Evolutionary conservation across 2,888 invertebrate species (phyloP), one percentile per base, ranked within the genome.

Genomic region (Acrocyrtus sp.): DNA sequence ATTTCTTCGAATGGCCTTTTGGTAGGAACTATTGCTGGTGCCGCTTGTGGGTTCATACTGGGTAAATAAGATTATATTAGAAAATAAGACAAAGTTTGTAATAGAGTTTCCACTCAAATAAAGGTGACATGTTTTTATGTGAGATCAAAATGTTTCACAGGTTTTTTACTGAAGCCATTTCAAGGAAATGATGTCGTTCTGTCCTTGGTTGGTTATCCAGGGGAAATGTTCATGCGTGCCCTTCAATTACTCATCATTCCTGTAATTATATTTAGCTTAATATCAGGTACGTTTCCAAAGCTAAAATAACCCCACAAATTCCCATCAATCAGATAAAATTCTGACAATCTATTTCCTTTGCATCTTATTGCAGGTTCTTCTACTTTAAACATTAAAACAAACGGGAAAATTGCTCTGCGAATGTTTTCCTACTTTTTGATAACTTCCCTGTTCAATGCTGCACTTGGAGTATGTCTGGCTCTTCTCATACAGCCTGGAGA

Each of bases 211-310:
- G 91, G 93, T 1, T 95, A 95, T 83, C 95, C 95, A 2, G 95
- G 95, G 22, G 95, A 95, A 83, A 87, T 95, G 6, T 94, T 95
- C 83, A 93, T 95, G 92, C 89, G 95, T 80, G 87, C 94, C 24
- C 86, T 95, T 24, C 94, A 95, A 84, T 87, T 95, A 77, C 91
- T 95, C 90, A 94, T 95, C 81, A 85, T 95, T 53, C 95, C 95
- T 0, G 85, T 95, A 78, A 92, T 95, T 78, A 93, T 95, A 77
- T 93, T 94, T 72, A 66, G 72, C 27, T 45, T 80, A 54, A 68
- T 77, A 57, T 65, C 72, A 22, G 79, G 79, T 77, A 54, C 19
- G 22, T 12, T n/a, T n/a, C n/a, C 12, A n/a, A n/a, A n/a, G 34
- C 34, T 34, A 34, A 34, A 15, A n/a, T n/a, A n/a, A n/a, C n/a